phyloP scores from a whole-genome alignment of 2,113 vertebrate species.

The Forbesichthys agassizii region DNA sequence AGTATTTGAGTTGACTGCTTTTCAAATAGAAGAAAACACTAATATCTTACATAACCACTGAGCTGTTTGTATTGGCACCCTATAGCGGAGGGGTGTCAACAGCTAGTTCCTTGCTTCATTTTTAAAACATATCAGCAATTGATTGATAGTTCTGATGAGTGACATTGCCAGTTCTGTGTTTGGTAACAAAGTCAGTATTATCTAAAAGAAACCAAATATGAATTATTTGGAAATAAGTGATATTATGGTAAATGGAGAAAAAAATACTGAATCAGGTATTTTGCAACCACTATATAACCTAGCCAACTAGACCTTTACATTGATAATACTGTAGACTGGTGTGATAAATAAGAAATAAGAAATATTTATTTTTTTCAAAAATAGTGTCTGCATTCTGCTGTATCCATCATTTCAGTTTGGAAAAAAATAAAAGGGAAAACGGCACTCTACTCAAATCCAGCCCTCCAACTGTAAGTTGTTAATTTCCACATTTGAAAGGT shows the following conservation, averaged over 20 bases:
- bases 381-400: too few species aligned
- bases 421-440: background rate
- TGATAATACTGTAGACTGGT: too few species aligned
- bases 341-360: background rate
- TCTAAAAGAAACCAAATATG: conserved; percentile 3
- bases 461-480: conserved; percentile 39
- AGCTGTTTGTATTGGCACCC: conserved; percentile 59
- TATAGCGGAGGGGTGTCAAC: conserved; percentile 58
- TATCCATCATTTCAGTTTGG: too few species aligned
- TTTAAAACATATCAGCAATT: conserved; percentile 47
- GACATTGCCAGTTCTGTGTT: conserved; percentile 45
- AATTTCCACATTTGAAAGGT: conserved; percentile 55
- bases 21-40: background rate
- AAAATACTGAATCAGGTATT: too few species aligned
- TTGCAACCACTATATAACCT: too few species aligned
- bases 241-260: too few species aligned
- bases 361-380: background rate
- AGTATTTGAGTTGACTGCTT: background rate
- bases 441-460: conserved; percentile 19
- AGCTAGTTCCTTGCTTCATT: conserved; percentile 59
- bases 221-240: background rate
- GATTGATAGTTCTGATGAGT: conserved; percentile 55
- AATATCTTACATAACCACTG: conserved; percentile 42
- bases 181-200: conserved; percentile 46
- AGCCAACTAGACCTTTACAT: too few species aligned